A percentile compares a stretch with the other conserved stretches of the same genome.
These are phyloP conservation scores for Microtus ochrogaster DNA, from an alignment of 2,113 vertebrate species.

Conservation along the genomic window DNA sequence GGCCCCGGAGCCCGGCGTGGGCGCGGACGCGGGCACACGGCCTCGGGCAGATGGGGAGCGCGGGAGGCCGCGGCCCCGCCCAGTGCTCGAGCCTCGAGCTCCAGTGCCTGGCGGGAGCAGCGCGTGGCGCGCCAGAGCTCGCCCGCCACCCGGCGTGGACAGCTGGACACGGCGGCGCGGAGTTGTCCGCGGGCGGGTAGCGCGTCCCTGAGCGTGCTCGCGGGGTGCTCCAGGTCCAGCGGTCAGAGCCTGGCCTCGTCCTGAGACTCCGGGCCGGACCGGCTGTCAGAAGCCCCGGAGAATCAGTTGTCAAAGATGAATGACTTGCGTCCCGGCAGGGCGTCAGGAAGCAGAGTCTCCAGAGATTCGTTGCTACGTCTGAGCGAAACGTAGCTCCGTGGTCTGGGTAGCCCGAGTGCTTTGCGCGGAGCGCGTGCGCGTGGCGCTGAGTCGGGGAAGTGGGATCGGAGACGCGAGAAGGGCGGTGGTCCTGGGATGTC, in stretches of 20 bases:
- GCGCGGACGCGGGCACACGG: constrained; percentile 50
- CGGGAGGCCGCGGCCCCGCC: constrained; percentile 46
- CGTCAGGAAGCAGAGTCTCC: neutral
- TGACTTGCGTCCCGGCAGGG: neutral
- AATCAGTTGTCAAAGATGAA: neutral
- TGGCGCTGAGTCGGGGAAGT: neutral
- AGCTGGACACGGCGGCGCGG: neutral
- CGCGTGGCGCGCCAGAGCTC: neutral
- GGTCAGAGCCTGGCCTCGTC: neutral
- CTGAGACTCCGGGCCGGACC: neutral
- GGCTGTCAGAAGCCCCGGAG: neutral
- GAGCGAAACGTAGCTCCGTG: neutral
- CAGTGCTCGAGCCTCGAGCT: neutral
- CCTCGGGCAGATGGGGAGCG: neutral
- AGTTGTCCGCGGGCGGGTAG: neutral
- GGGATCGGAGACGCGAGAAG: neutral
- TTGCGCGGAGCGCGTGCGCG: neutral
- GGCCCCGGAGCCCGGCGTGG: constrained; percentile 37
- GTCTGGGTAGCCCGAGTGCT: neutral
- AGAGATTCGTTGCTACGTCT: neutral
- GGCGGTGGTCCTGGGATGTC: neutral
- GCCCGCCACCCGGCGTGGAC: neutral
- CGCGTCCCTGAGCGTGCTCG: neutral
- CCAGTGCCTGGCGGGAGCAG: neutral
- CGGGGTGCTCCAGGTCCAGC: no score